phyloP scores from a whole-genome alignment of 2,888 invertebrate genomes.

The Trichacis sp. region DNA sequence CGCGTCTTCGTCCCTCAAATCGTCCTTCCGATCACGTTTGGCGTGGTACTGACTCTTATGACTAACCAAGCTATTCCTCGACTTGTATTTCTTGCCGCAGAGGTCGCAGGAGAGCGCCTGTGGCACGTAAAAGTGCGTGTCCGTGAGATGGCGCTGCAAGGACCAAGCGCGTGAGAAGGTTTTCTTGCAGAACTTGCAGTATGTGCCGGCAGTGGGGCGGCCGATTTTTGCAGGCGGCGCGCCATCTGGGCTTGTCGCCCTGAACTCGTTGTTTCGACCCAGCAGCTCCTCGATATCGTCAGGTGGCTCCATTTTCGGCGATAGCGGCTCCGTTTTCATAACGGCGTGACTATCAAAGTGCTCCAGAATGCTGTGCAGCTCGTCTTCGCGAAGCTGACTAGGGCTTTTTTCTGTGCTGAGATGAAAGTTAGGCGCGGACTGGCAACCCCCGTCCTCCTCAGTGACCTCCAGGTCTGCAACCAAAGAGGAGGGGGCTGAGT shows the following conservation, averaged over 20 bases:
- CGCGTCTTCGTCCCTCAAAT: slow-evolving; percentile 47
- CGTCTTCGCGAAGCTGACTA: slow-evolving; percentile 44
- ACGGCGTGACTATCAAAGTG: slow-evolving; percentile 61
- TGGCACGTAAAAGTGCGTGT: slow-evolving; percentile 70
- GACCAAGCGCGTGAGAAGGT: slow-evolving; percentile 71
- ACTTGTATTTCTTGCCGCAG: slow-evolving; percentile 70
- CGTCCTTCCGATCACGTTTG: slow-evolving; percentile 58
- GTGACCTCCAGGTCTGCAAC: slow-evolving; percentile 69
- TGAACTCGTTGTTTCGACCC: slow-evolving; percentile 32
- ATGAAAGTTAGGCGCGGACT: slow-evolving; percentile 56
- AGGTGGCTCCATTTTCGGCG: slow-evolving; percentile 53
- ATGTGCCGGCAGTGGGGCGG: slow-evolving; percentile 50
- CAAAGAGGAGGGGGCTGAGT: slow-evolving; percentile 69
- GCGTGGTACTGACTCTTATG: slow-evolving; percentile 71
- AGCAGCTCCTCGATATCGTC: slow-evolving; percentile 56
- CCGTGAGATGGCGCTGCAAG: slow-evolving; percentile 70
- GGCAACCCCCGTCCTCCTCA: slow-evolving; percentile 68
- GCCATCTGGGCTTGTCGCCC: slow-evolving; percentile 3
- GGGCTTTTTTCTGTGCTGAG: slow-evolving; percentile 52
- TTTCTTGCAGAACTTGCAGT: slow-evolving; percentile 69
- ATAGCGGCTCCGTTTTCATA: slow-evolving; percentile 61
- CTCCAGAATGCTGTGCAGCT: slow-evolving; percentile 59
- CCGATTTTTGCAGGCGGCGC: not conserved
- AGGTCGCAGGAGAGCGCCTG: slow-evolving; percentile 69
- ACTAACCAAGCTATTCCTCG: slow-evolving; percentile 70